Percentiles rank a stretch among this genome's conserved stretches.
phyloP scores from a whole-genome alignment of 2,113 vertebrate genomes.

The Channa maculata region DNA sequence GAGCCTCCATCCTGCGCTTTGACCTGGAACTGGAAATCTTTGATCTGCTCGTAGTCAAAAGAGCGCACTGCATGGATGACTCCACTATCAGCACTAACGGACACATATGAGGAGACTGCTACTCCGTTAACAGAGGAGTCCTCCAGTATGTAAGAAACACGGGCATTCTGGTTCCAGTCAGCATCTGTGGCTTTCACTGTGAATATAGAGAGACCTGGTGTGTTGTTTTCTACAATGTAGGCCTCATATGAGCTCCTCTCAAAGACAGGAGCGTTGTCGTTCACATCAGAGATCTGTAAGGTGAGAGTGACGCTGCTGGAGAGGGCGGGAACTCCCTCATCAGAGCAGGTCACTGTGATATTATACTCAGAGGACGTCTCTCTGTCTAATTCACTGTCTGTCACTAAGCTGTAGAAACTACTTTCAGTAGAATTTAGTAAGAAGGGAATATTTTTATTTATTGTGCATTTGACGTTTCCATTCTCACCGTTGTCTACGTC shows the following conservation, averaged over 20 bases:
- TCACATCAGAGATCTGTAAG: constrained; percentile 41
- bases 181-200: constrained; percentile 26
- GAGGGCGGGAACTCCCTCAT: constrained; percentile 54
- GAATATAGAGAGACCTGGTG: not conserved
- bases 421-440: constrained; percentile 67
- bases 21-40: constrained; percentile 1
- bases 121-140: constrained; percentile 43
- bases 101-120: constrained; percentile 35
- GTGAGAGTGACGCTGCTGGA: constrained; percentile 45
- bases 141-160: constrained; percentile 54
- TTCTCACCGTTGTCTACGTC: constrained; percentile 69
- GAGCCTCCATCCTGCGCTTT: constrained; percentile 4
- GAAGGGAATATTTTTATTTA: constrained; percentile 56
- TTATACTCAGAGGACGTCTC: constrained; percentile 33
- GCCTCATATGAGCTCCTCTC: constrained; percentile 40
- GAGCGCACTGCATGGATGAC: constrained; percentile 57
- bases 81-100: constrained; percentile 47
- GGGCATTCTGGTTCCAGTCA: constrained; percentile 50
- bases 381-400: constrained; percentile 59
- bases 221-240: constrained; percentile 25
- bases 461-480: constrained; percentile 50
- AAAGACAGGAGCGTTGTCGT: constrained; percentile 50
- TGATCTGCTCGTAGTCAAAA: constrained; percentile 47
- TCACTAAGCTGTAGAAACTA: constrained; percentile 69
- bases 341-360: constrained; percentile 28